Evolutionary conservation across 2,797 vertebrate genomes (phyloP), one percentile per base, ranked within the genome.

Genomic region (Pseudomugil tenellus): DNA sequence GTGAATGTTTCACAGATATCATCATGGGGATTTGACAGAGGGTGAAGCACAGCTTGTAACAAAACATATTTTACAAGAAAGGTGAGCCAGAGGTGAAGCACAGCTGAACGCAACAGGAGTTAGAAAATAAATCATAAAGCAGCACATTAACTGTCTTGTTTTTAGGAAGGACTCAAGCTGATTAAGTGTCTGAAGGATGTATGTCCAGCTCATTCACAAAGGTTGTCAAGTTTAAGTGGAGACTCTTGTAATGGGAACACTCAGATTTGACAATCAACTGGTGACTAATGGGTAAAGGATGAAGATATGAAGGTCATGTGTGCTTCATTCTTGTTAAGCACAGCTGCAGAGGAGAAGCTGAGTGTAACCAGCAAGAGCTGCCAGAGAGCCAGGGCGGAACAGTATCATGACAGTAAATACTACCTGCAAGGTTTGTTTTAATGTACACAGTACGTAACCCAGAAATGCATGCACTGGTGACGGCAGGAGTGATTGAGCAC

Each of bases 1-100:
- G 85, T 92, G 89, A 91, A 84, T 75, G 79, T 82, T 84, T 92
- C 81, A 87, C 75, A 83, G 86, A 70, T 67, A 67, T 79, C 70
- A 64, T 77, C 63, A 37, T 19, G 1, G 69, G 70, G 70, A 86
- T 73, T 80, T 84, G 83, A 90, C 76, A 73, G 72, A 57, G 69
- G 79, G 70, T 29, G 66, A 84, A 66, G 70, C 62, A 46, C 49
- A 66, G 68, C 63, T 79, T 55, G 21, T 54, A 71, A 72, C 46
- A 58, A 64, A 77, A 72, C 55, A 28, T 76, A 62, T 79, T 84
- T 84, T 80, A 72, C 54, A 51, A 49, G 26, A 37, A 62, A 74
- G 80, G 79, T 58, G 14, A 84, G 74, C 39, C 70, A 51, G 59
- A 84, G 85, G 76, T 79, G 76, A 86, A 84, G 77, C 4, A 3